Evolutionary conservation across 2,888 invertebrate species (phyloP).

Genomic region (Elaeidobius kamerunicus): DNA sequence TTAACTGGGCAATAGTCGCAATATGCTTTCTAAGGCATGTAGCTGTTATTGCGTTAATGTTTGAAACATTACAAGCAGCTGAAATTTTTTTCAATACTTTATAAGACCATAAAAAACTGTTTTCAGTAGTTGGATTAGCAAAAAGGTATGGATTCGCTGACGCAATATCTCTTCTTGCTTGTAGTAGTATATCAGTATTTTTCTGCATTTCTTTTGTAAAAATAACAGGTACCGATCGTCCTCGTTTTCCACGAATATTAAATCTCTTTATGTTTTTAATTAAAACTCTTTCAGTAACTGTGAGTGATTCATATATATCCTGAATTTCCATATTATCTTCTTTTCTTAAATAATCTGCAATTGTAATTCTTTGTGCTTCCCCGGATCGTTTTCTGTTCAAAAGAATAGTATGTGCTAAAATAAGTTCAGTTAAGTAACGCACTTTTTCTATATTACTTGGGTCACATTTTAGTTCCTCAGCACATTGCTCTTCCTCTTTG

Average conservation of each 20-base stretch:
- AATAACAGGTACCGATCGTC: conserved; percentile 10
- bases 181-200: conserved; percentile 1
- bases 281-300: conserved; percentile 13
- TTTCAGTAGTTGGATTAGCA: conserved; percentile 3
- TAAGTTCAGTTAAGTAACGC: conserved; percentile 2
- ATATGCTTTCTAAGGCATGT: conserved; percentile 15
- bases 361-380: conserved; percentile 13
- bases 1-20: conserved; percentile 20
- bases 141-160: conserved; percentile 6
- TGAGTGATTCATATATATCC: conserved; percentile 12
- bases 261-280: conserved; percentile 14
- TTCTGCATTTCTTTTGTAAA: conserved; percentile 13
- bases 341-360: conserved; percentile 7
- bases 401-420: neutral
- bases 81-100: conserved; percentile 6
- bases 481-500: conserved; percentile 13
- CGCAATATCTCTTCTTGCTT: neutral
- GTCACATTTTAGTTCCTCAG: conserved; percentile 1
- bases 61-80: neutral
- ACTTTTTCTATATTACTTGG: conserved; percentile 7
- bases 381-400: conserved; percentile 2
- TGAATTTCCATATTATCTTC: neutral
- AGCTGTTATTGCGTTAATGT: conserved; percentile 5
- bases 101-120: conserved; percentile 3
- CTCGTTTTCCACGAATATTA: conserved; percentile 10